Evolutionary conservation across 1,140 invertebrate genomes (phyloP), one percentile per base, ranked within the genome.

Genomic region (Polypedilum vanderplanki): DNA sequence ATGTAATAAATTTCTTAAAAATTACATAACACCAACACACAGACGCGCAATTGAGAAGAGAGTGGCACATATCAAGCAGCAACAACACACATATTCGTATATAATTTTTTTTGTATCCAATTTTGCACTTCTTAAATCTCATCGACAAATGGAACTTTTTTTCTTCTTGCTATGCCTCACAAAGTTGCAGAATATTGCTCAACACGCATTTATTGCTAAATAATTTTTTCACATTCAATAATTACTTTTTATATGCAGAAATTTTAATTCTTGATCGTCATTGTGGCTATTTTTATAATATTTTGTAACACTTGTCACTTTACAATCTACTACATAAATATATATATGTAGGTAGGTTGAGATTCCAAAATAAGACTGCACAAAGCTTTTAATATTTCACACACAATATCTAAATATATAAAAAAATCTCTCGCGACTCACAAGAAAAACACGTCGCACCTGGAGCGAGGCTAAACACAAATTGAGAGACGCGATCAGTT

Each of bases 1-100:
- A 20, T 17, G 24, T 33, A 3, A 33, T 33, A 33, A 33, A 33
- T 33, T 33, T 33, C 24, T 18, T 8, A 67, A 67, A 67, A 67
- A 70, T 70, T 70, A 70, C 65, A 70, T 70, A 70, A 70, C 65
- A 70, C 65, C 65, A 70, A 70, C 65, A 70, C 65, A 70, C 8
- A 18, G 7, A 70, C 15, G 20, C n/a, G 10, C 10, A 17, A 57
- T 57, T n/a, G n/a, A n/a, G n/a, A 1, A 67, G 18, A 10, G n/a
- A 18, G 65, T 22, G 20, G 17, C 65, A 70, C 17, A 57, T 57
- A 57, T 57, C 4, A 3, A 12, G 12, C 46, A 15, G 15, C 46
- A 12, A 3, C 46, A 15, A 57, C 46, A 57, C 46, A 57, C 46
- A 57, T 57, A 57, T 57, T 57, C 46, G 41, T 20, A 67, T n/a